A percentile compares a stretch with the other conserved stretches of the same genome.
Evolutionary conservation across 2,113 vertebrate species (phyloP).

Genomic region (Taurulus bubalis): DNA sequence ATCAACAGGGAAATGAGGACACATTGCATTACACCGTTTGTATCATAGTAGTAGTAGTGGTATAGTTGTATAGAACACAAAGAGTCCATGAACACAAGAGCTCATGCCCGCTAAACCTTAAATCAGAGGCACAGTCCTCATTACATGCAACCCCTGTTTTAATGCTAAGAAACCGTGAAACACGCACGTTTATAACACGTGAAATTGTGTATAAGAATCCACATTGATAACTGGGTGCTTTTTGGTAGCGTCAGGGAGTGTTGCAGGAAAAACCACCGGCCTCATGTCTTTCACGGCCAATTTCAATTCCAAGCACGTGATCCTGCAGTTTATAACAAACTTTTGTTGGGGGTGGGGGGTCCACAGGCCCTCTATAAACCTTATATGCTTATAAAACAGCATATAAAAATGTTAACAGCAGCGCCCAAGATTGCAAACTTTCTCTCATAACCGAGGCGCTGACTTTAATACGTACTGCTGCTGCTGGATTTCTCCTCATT

Average conservation of each 20-base stretch:
- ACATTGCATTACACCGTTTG: conserved; percentile 2
- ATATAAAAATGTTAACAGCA: conserved; percentile 99
- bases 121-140: conserved; percentile 59
- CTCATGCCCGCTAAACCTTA: conserved; percentile 41
- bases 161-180: conserved; percentile 74
- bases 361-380: conserved; percentile 99
- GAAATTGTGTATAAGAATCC: conserved; percentile 5
- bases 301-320: conserved; percentile 99
- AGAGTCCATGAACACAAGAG: conserved; percentile 37
- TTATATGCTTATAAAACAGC: conserved; percentile 99
- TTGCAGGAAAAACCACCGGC: conserved; percentile 64
- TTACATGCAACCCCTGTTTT: conserved; percentile 61
- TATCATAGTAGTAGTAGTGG: background rate
- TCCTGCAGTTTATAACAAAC: conserved; percentile 97
- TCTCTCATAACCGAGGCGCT: conserved; percentile 89
- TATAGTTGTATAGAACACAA: conserved; percentile 23
- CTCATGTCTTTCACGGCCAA: conserved; percentile 96
- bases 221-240: conserved; percentile 22
- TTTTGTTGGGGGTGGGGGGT: conserved; percentile 93
- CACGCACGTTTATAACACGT: conserved; percentile 44
- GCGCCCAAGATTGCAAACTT: conserved; percentile 93
- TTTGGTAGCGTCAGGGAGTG: conserved; percentile 36
- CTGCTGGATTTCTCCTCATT: conserved; percentile 96
- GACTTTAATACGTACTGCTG: conserved; percentile 95
- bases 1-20: background rate